Evolutionary conservation across 2,113 vertebrate genomes (phyloP), one percentile per base, ranked within the genome.

Genomic region (Dicentrarchus labrax): DNA sequence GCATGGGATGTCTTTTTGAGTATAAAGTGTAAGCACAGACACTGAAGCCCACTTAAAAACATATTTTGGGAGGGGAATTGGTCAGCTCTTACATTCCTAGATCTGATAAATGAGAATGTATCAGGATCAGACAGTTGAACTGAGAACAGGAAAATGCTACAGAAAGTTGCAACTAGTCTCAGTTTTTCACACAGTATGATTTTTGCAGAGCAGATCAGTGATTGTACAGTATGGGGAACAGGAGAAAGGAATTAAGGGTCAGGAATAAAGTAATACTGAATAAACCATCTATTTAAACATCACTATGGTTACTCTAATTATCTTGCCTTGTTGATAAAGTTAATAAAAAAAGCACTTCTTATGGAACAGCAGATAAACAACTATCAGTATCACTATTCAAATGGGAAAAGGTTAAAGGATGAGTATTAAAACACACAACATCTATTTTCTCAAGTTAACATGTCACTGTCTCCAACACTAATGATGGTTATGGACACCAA

Each of bases 31-130:
- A 47, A 62, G n/a, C 47, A 50, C 65, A 22, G 21, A 62, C 48
- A 43, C 30, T 62, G 53, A 69, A 72, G 54, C 68, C 50, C 56
- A 80, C 70, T 11, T 30, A 48, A 74, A 61, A 86, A 53, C 60
- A 45, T 30, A 51, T 73, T 75, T 80, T 64, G 0, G 30, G 50
- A 59, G 38, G 12, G 6, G 8, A 11, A 22, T 64, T 7, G 13
- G 60, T 78, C 45, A 7, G 11, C 2, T 64, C 43, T 10, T 57
- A 19, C 59, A 22, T 56, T 22, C 24, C 7, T 15, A 50, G 5
- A 60, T 60, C 3, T 16, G 8, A 8, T 24, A 19, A 59, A 78
- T 68, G 11, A 53, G 8, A 16, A 19, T 0, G 19, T 2, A 64
- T 15, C 16, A 71, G 8, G 6, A 61, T 38, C 43, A 9, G 1